A percentile compares a stretch with the other conserved stretches of the same genome.
phyloP scores from a whole-genome alignment of 2,113 vertebrate species.

The Smithornis capensis region DNA sequence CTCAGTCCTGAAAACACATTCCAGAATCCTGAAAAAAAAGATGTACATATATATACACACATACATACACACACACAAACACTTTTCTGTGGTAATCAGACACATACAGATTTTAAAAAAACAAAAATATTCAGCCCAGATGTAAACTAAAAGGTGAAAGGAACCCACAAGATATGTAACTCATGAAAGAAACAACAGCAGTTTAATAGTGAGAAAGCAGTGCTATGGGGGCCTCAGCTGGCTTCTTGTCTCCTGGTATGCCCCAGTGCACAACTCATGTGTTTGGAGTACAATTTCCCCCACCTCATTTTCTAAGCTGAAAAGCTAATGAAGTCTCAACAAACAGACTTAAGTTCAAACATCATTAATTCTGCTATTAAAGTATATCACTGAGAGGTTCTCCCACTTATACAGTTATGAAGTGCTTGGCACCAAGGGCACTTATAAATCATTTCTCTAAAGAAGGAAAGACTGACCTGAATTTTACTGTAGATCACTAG shows the following conservation, averaged over 20 bases:
- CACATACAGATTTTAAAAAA: background rate
- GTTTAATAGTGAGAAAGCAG: background rate
- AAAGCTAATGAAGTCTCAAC: constrained; percentile 59
- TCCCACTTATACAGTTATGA: constrained; percentile 44
- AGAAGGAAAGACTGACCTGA: constrained; percentile 38
- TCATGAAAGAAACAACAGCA: background rate
- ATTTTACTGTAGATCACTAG: constrained; percentile 38
- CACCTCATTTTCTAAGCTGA: background rate
- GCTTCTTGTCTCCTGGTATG: background rate
- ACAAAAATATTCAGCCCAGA: background rate
- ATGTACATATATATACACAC: background rate
- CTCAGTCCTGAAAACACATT: background rate
- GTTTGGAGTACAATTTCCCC: background rate
- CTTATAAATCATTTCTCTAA: constrained; percentile 54
- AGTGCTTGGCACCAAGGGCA: constrained; percentile 58
- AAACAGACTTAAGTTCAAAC: constrained; percentile 64
- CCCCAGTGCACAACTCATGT: background rate
- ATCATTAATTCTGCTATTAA: constrained; percentile 64
- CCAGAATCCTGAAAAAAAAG: background rate
- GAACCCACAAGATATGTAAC: background rate
- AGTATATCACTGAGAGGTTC: constrained; percentile 47
- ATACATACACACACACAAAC: background rate
- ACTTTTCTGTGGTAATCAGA: background rate
- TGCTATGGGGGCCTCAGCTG: background rate
- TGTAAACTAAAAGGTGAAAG: background rate